phyloP scores from a whole-genome alignment of 1,140 invertebrate genomes.

The Tyrophagus putrescentiae region DNA sequence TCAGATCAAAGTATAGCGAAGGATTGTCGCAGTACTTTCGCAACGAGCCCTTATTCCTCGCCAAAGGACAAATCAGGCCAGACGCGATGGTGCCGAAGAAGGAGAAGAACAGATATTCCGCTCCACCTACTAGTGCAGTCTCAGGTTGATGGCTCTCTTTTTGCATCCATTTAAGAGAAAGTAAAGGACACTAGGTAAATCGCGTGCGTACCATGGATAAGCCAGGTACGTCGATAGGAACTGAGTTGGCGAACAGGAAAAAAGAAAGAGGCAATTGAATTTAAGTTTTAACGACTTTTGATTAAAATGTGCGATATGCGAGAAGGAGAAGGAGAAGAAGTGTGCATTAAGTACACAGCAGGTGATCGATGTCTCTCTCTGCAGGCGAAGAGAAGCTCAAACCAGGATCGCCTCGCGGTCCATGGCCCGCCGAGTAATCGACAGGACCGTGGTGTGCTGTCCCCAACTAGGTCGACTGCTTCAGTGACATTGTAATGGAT shows the following conservation, averaged over 20 bases:
- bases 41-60: slow-evolving; percentile 26
- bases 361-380: no score
- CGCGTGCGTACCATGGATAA: no score
- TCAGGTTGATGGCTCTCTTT: slow-evolving; percentile 48
- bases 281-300: neutral
- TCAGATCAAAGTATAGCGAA: neutral
- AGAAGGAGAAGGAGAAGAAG: no score
- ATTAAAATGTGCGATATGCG: no score
- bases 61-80: slow-evolving; percentile 72
- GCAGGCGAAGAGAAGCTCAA: no score
- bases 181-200: neutral
- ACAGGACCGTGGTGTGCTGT: no score
- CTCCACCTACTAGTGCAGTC: slow-evolving; percentile 49
- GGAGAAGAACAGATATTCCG: slow-evolving; percentile 50
- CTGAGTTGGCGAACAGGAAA: neutral
- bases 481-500: no score
- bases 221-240: no score
- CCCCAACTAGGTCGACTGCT: no score
- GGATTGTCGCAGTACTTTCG: slow-evolving; percentile 12
- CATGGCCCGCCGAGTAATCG: no score
- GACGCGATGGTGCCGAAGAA: slow-evolving; percentile 74
- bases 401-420: no score
- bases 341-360: no score
- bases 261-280: neutral
- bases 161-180: slow-evolving; percentile 54